Evolutionary conservation across 2,113 vertebrate species (phyloP), one percentile per base, ranked within the genome.

Genomic region (Choloepus hoffmanni): DNA sequence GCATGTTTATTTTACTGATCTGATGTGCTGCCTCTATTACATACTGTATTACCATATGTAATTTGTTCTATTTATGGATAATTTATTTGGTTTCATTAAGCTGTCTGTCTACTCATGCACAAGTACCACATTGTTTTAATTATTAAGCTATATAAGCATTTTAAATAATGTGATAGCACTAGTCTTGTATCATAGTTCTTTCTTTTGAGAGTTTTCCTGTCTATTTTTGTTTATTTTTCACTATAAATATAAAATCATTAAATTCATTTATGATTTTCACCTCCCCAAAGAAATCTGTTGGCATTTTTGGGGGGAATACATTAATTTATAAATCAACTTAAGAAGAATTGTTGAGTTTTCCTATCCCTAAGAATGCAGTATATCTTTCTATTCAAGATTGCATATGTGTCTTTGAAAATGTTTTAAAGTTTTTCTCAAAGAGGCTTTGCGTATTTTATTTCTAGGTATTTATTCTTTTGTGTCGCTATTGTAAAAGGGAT

Each of bases 151-250:
- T 62, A 82, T 43, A 28, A 55, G 16, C n/a, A 50, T 50, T 82
- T 72, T 67, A 43, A n/a, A 43, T 67, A 67, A 67, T 30, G 19
- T 67, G 48, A 67, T 77, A 55, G 28, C n/a, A 85, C 21, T 58
- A n/a, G 76, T 67, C 70, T 85, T 73, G 4, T 63, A 50, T 50
- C 33, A 36, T 3, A 55, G 19, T 77, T 77, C 28, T 85, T 77
- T n/a, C 28, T 68, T 76, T 85, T 85, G 70, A 84, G 45, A 84
- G 48, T 68, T 92, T 65, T 85, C 19, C 82, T 85, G 63, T 24
- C 15, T 67, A n/a, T 92, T 85, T 92, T 92, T 77, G 12, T 48
- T 86, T 86, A 85, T 62, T 67, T 85, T 85, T 45, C 50, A 45
- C 70, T 60, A 76, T 43, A 76, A 76, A 76, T 67, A 76, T 76